Evolutionary conservation across 1,140 invertebrate genomes (phyloP).

Genomic region (Bombus waltoni): DNA sequence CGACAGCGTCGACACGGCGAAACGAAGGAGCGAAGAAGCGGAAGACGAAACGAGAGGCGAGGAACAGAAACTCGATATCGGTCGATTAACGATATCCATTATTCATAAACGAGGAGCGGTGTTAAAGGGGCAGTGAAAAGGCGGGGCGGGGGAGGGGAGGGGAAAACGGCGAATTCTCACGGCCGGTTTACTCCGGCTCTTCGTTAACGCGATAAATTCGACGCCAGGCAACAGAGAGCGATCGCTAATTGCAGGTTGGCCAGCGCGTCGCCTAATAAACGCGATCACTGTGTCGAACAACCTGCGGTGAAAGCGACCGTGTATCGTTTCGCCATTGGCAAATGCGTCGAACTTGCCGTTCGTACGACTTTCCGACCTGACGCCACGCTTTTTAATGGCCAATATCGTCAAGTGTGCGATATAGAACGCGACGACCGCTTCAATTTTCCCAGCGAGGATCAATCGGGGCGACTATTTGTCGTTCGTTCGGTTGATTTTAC

Average conservation of each 20-base stretch:
- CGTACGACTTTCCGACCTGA: too few species aligned
- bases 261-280: constrained; percentile 11
- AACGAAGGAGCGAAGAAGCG: too few species aligned
- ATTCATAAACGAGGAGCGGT: constrained; percentile 72
- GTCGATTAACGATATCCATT: constrained; percentile 71
- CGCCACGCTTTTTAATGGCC: too few species aligned
- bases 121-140: constrained; percentile 56
- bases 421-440: not conserved
- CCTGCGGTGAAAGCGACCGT: not conserved
- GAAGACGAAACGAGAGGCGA: not conserved
- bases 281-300: constrained; percentile 3
- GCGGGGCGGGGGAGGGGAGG: too few species aligned
- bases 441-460: not conserved
- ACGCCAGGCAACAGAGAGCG: constrained; percentile 51
- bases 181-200: constrained; percentile 73
- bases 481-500: not conserved
- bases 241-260: constrained; percentile 43
- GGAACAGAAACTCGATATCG: not conserved
- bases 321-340: not conserved
- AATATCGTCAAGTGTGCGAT: too few species aligned
- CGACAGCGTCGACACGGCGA: not conserved
- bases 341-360: too few species aligned
- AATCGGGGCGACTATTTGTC: not conserved
- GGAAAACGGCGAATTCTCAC: constrained; percentile 63
- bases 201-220: constrained; percentile 71